Evolutionary conservation across 2,797 vertebrate genomes (phyloP).

Genomic region (Peromyscus eremicus): DNA sequence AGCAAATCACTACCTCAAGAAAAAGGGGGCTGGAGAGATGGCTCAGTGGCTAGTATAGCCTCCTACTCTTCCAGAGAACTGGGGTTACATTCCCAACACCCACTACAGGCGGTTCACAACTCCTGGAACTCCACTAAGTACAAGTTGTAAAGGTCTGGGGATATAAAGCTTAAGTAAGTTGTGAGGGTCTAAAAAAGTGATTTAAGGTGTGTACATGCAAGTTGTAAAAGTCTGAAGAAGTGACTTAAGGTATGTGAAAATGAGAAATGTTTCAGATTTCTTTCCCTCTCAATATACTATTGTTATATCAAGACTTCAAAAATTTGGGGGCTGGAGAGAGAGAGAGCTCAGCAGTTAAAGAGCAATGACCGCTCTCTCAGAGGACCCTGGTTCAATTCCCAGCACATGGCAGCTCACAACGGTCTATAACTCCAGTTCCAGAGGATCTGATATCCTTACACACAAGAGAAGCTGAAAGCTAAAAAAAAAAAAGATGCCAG

Average conservation of each 20-base stretch:
- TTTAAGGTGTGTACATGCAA: neutral
- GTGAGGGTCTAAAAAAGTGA: neutral
- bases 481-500: no score
- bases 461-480: neutral
- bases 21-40: neutral
- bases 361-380: neutral
- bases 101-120: neutral
- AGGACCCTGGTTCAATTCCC: neutral
- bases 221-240: neutral
- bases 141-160: neutral
- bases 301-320: neutral
- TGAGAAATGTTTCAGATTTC: neutral
- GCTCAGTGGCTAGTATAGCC: neutral
- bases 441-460: neutral
- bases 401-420: neutral
- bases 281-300: neutral
- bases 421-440: neutral
- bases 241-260: neutral
- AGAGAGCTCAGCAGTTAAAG: neutral
- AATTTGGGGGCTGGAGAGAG: neutral
- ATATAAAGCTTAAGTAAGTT: neutral
- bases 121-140: neutral
- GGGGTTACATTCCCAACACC: neutral
- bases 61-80: neutral
- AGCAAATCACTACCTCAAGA: neutral